Percentiles rank a stretch among this genome's conserved stretches.
phyloP scores from a whole-genome alignment of 2,797 vertebrate species.

The Hemitrygon akajei region DNA sequence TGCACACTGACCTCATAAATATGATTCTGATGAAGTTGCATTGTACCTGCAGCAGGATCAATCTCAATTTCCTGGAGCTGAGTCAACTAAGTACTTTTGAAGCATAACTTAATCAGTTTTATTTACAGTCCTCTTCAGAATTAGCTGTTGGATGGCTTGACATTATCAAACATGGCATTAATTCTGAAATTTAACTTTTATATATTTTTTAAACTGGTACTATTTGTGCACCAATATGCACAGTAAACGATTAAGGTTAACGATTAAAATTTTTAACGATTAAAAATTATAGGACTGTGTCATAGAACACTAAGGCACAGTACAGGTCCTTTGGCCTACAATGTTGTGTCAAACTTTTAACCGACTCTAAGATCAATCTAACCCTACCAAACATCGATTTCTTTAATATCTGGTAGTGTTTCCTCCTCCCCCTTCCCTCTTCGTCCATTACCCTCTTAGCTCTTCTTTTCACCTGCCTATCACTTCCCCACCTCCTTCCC shows the following conservation, averaged over 20 bases:
- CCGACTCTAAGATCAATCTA: too few species aligned
- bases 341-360: too few species aligned
- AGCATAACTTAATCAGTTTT: not conserved
- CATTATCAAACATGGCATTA: not conserved
- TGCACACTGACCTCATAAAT: not conserved
- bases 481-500: too few species aligned
- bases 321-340: too few species aligned
- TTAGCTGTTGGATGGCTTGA: not conserved
- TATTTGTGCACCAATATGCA: not conserved
- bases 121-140: not conserved
- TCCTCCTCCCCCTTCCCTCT: too few species aligned
- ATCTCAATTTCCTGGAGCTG: not conserved
- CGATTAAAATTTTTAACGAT: too few species aligned
- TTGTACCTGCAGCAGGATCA: not conserved
- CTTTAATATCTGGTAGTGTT: too few species aligned
- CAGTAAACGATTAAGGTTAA: not conserved
- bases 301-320: too few species aligned
- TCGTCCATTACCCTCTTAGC: too few species aligned
- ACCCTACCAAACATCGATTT: too few species aligned
- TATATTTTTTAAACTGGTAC: not conserved
- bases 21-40: not conserved
- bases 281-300: not conserved
- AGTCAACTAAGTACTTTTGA: not conserved
- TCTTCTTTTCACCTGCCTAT: too few species aligned
- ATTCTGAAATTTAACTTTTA: not conserved